phyloP scores from a whole-genome alignment of 2,888 invertebrate species.

The Loripinus fragilis region DNA sequence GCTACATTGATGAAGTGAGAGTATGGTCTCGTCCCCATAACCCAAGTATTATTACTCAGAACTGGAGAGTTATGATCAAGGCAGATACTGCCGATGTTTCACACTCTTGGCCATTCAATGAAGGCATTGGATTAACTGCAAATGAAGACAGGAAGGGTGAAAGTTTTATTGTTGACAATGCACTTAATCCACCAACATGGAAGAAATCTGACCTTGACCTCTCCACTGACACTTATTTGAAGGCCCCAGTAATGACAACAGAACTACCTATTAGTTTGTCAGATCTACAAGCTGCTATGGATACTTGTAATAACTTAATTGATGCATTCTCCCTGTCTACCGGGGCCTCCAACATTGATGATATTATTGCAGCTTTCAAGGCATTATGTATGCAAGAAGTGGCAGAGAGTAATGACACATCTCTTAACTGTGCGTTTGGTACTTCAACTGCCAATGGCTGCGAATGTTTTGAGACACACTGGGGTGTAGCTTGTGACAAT shows the following conservation, averaged over 20 bases:
- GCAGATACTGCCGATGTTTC: constrained; percentile 62
- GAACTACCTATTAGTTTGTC: constrained; percentile 35
- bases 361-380: constrained; percentile 33
- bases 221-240: constrained; percentile 32
- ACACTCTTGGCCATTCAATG: constrained; percentile 69
- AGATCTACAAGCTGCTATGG: constrained; percentile 26
- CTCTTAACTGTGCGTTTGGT: constrained; percentile 62
- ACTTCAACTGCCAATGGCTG: constrained; percentile 42
- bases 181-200: constrained; percentile 64
- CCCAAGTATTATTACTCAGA: constrained; percentile 63
- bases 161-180: constrained; percentile 58
- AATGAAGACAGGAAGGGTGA: constrained; percentile 47
- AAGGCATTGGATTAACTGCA: constrained; percentile 60
- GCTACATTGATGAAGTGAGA: constrained; percentile 70
- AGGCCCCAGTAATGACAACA: constrained; percentile 38
- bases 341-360: constrained; percentile 35
- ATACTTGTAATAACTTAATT: constrained; percentile 53
- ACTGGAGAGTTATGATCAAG: constrained; percentile 60
- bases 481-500: constrained; percentile 62
- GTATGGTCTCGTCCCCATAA: constrained; percentile 71
- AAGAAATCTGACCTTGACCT: constrained; percentile 63
- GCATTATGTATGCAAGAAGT: constrained; percentile 58
- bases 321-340: constrained; percentile 35
- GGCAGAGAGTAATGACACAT: constrained; percentile 35
- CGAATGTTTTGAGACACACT: constrained; percentile 61